A percentile compares a stretch with the other conserved stretches of the same genome.
Conservation (phyloP, 2,113 vertebrate species). For the Platichthys flesus region DNA sequence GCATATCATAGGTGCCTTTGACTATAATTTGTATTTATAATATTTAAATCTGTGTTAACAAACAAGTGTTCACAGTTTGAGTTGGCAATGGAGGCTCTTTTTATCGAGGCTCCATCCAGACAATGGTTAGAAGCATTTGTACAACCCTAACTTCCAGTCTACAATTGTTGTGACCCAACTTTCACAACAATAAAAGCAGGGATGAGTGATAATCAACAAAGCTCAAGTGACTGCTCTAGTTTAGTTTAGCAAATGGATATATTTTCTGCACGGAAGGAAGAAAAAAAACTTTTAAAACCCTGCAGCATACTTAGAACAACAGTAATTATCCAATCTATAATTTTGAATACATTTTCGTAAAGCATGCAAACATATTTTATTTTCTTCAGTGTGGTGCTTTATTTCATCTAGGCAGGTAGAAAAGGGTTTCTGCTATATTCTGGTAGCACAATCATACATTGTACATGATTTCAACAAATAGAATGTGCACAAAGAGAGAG, state of each 20-base stretch:
- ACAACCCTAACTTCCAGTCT: neutral
- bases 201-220: neutral
- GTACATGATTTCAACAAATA: slow-evolving; percentile 48
- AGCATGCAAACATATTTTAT: neutral
- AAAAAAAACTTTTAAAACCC: neutral
- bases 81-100: slow-evolving; percentile 7
- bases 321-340: neutral
- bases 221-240: neutral
- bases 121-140: neutral
- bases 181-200: neutral
- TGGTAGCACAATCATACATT: slow-evolving; percentile 25
- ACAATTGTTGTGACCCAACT: neutral
- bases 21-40: slow-evolving; percentile 40
- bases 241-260: neutral
- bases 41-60: slow-evolving; percentile 6
- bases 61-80: slow-evolving; percentile 48
- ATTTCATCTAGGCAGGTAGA: neutral
- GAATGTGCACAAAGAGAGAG: slow-evolving; percentile 34
- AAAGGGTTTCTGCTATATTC: slow-evolving; percentile 5
- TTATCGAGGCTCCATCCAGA: neutral
- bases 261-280: neutral
- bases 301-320: neutral
- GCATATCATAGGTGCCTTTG: slow-evolving; percentile 26
- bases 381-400: neutral
- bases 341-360: neutral